Evolutionary conservation across 2,113 vertebrate species (phyloP).

Genomic region (Tylochromis polylepis): DNA sequence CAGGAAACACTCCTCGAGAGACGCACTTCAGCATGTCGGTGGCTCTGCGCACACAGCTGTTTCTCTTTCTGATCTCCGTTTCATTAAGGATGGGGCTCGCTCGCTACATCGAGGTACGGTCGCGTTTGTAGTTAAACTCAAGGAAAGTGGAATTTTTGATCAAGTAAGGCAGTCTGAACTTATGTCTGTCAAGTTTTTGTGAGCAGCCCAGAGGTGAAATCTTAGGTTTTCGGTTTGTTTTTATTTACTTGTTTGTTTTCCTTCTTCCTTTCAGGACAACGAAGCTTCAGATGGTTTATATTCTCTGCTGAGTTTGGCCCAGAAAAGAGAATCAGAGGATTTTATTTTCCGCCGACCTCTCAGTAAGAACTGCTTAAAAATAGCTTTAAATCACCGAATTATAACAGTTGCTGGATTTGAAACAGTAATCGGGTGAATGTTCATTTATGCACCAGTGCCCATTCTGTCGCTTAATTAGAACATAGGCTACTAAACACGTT

Average conservation of each 20-base stretch:
- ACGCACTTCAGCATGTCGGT: slow-evolving; percentile 53
- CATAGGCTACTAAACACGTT: neutral
- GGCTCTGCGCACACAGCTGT: slow-evolving; percentile 45
- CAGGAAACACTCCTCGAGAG: slow-evolving; percentile 9
- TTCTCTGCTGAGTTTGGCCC: slow-evolving; percentile 58
- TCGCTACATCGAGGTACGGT: slow-evolving; percentile 58
- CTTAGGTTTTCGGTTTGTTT: neutral
- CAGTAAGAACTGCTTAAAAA: slow-evolving; percentile 51
- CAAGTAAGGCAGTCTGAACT: neutral
- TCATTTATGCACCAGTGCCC: neutral
- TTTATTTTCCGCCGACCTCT: slow-evolving; percentile 66
- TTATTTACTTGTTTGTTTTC: neutral
- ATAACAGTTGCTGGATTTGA: neutral
- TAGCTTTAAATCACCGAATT: neutral
- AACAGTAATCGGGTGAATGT: neutral
- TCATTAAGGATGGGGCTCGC: slow-evolving; percentile 38
- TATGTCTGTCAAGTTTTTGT: neutral
- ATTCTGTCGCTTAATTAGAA: neutral
- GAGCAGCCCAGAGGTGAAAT: neutral
- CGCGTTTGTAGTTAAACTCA: neutral
- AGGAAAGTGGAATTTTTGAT: neutral
- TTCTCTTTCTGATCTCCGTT: slow-evolving; percentile 59
- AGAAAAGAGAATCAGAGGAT: slow-evolving; percentile 64
- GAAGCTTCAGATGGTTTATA: slow-evolving; percentile 55
- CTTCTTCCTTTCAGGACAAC: slow-evolving; percentile 42